Base-by-base conservation (phyloP, 2,113 vertebrate species). In the Seriola dumerili region DNA sequence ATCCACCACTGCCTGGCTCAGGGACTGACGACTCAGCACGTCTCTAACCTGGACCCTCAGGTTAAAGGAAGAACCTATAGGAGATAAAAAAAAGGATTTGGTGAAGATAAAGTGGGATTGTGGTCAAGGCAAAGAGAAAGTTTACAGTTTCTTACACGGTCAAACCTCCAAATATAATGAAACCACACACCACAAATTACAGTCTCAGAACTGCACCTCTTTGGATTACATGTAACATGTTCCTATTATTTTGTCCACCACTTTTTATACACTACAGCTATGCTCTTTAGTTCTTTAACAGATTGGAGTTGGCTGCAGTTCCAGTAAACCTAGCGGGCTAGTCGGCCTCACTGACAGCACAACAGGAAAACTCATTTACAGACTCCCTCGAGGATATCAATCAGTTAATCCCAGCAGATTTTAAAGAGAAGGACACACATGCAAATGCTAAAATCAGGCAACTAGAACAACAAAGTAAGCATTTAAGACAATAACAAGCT, bases 31-130 rank as follows among this genome's bases (percentile, higher is more conserved):
- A 55, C 94, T 97, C 92, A 96, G 89, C 50, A 92, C 76, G 76
- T 97, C 96, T 38, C 93, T 96, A 25, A 98, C 96, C 89, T 97
- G 96, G 42, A 97, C 96, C 90, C 96, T 97, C 16, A 97, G 88
- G 0, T 83, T 93, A 77, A 97, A 97, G 38, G 84, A 80, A 11
- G 95, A 94, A 65, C 89, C 97, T 97, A 8, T 42, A 11, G 17
- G 0, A 44, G 17, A 44, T 29, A 29, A 44, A 73, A 77, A 77
- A 13, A 11, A 38, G 14, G 0, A 34, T 1, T 4, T 4, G 3
- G 36, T 48, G 46, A 10, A 57, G 25, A 72, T 38, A 9, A 71
- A 58, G 23, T 29, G 12, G 4, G 48, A 34, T 34, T 50, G 5
- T 2, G 25, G 11, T 23, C 2, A 46, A 23, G 16, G 6, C 50